These are phyloP conservation scores for Podarcis siculus DNA, from an alignment of 2,797 vertebrate genomes.

Conservation along the genomic window DNA sequence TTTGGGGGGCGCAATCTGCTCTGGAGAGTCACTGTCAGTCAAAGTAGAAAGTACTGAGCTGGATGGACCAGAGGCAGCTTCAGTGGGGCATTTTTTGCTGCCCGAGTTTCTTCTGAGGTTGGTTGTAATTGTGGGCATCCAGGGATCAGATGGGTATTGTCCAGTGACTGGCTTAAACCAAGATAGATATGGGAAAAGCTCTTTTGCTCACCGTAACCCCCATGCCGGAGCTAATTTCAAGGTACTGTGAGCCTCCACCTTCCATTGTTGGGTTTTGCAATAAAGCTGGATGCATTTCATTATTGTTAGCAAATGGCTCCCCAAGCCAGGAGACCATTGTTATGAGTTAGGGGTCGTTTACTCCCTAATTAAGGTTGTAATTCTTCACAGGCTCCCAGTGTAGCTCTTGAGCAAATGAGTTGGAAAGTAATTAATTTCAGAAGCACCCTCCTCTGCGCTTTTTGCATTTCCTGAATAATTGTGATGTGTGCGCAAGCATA, in stretches of 20 bases:
- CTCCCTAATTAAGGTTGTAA: slow-evolving; percentile 64
- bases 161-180: not conserved
- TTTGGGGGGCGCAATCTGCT: too few species aligned
- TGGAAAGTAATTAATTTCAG: slow-evolving; percentile 62
- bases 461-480: not conserved
- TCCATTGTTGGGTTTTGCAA: not conserved
- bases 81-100: not conserved
- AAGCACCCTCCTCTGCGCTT: slow-evolving; percentile 28
- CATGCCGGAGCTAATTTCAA: not conserved
- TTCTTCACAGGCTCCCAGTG: slow-evolving; percentile 37
- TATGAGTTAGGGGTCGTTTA: slow-evolving; percentile 55
- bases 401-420: slow-evolving; percentile 48
- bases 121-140: not conserved
- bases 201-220: not conserved
- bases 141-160: too few species aligned
- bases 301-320: slow-evolving; percentile 18
- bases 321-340: slow-evolving; percentile 22
- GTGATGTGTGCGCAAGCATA: not conserved
- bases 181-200: not conserved
- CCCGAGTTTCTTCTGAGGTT: not conserved
- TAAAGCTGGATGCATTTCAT: slow-evolving; percentile 25
- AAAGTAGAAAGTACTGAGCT: too few species aligned
- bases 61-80: too few species aligned
- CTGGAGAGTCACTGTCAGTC: too few species aligned
- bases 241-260: not conserved